Conservation (phyloP, 2,797 vertebrate species). For the Podarcis lilfordi region DNA sequence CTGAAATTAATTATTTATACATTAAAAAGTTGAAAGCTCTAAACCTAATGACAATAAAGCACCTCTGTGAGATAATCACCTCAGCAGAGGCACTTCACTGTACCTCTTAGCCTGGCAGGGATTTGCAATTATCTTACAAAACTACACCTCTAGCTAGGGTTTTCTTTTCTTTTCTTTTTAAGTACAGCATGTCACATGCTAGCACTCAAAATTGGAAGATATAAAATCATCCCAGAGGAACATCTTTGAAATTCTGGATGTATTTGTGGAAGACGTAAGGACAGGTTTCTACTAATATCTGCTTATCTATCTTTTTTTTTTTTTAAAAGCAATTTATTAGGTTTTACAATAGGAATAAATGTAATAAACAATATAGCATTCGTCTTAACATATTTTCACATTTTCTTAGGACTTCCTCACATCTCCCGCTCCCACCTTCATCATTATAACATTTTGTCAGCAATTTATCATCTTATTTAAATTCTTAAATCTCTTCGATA, state of each 20-base stretch:
- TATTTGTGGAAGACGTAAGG: conserved; percentile 7
- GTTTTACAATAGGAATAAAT: too few species aligned
- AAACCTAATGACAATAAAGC: conserved; percentile 76
- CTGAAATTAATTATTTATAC: conserved; percentile 79
- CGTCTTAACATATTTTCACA: too few species aligned
- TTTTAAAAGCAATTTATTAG: too few species aligned
- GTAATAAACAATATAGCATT: too few species aligned
- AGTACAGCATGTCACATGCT: not conserved
- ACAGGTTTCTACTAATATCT: not conserved
- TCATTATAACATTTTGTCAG: too few species aligned
- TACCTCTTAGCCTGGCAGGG: conserved; percentile 62
- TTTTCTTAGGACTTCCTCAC: too few species aligned
- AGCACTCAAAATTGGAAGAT: not conserved
- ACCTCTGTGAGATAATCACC: conserved; percentile 77
- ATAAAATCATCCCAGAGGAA: conserved; percentile 24
- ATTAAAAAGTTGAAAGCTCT: conserved; percentile 64
- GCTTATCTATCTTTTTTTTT: too few species aligned
- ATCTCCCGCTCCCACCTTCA: too few species aligned
- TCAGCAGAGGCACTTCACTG: conserved; percentile 71
- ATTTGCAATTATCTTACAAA: conserved; percentile 74
- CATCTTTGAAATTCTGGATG: not conserved
- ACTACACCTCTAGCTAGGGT: conserved; percentile 64
- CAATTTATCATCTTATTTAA: too few species aligned
- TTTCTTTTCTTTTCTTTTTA: conserved; percentile 51
- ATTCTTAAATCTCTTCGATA: too few species aligned